Base-by-base conservation (phyloP, 1,140 invertebrate genomes). In the Hermetia illucens region DNA sequence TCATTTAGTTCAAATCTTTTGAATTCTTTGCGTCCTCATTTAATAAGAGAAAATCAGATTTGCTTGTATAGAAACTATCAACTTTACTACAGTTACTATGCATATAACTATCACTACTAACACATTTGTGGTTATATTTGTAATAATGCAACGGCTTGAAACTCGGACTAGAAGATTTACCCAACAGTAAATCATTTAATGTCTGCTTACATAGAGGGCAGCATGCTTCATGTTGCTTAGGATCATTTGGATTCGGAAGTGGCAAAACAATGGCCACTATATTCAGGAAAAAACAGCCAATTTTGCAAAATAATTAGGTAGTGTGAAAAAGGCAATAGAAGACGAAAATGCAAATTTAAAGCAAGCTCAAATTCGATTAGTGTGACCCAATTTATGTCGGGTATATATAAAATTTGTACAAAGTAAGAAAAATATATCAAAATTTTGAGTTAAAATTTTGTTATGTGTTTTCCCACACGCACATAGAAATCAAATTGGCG, bases 201-300 rank as follows among this genome's bases (percentile, higher is more conserved):
- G 38, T 37, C 16, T 46, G 61, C 74, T 79, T 77, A 78, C 75
- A 75, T 64, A 78, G 70, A 57, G 80, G 80, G 70, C 82, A 85
- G 74, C 79, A 82, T 67, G 78, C 77, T 68, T 85, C 81, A 70
- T 84, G 82, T 72, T 85, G 77, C 69, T 83, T 79, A 56, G 81
- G 80, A 67, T 80, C 79, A 65, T 77, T 74, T 63, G 80, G 79
- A 65, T 83, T 76, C 63, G 80, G 79, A 68, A 82, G 72, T 56
- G 80, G 79, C 70, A 81, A 75, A 60, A 81, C 78, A 75, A 76
- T 66, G 57, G 69, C 69, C 58, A 74, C 72, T 74, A 18, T 5
- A 40, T n/a, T n/a, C n/a, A 29, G 27, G 16, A 15, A 13, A 36
- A 21, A 21, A 20, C 5, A 27, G n/a, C 10, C 15, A 15, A 25